Evolutionary conservation across 2,888 invertebrate species (phyloP).

Genomic region (Craniophora ligustri): DNA sequence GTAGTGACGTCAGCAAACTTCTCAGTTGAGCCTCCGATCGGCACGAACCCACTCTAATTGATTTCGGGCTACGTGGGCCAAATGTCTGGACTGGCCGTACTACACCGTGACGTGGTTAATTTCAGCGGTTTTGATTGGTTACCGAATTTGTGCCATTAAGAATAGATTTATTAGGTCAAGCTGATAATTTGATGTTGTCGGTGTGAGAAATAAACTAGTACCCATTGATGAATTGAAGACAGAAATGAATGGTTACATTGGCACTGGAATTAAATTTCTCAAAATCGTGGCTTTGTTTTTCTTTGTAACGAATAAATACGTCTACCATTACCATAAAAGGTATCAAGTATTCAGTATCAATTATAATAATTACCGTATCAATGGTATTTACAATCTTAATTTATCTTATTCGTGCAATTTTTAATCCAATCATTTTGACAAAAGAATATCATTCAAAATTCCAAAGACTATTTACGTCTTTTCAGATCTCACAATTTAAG

Average conservation of each 20-base stretch:
- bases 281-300: background rate
- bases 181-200: background rate
- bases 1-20: constrained; percentile 55
- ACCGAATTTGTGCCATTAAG: constrained; percentile 12
- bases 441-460: no score
- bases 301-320: no score
- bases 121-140: constrained; percentile 33
- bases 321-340: no score
- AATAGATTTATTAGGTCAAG: background rate
- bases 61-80: constrained; percentile 47
- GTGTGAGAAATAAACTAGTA: background rate
- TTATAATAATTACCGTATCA: no score
- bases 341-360: no score
- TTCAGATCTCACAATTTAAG: background rate
- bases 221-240: background rate
- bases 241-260: background rate
- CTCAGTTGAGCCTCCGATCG: constrained; percentile 41
- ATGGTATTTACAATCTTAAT: no score
- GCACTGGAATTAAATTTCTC: background rate
- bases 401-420: no score
- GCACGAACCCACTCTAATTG: constrained; percentile 54
- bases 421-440: no score
- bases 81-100: constrained; percentile 33
- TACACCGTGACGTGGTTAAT: constrained; percentile 38
- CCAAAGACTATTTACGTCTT: no score